Evolutionary conservation across 2,797 vertebrate genomes (phyloP), one percentile per base, ranked within the genome.

Genomic region (Lateolabrax maculatus): DNA sequence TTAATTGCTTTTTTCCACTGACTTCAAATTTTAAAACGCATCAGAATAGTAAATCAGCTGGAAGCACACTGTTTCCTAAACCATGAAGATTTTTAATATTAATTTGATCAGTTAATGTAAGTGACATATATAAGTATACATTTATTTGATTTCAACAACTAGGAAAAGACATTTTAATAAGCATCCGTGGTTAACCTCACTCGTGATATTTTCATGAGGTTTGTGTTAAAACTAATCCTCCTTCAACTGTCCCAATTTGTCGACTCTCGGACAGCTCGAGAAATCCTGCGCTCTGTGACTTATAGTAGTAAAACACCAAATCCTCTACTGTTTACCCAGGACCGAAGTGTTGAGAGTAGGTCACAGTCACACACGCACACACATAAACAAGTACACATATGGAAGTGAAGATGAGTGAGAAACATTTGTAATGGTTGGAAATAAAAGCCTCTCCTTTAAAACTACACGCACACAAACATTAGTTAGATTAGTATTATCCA

Each of bases 161-260:
- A 16, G 16, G 29, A 15, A 36, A 21, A 23, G 48, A 36, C 10
- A 8, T 63, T 75, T 34, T 31, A 15, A n/a, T 19, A 39, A 49
- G 37, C 44, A 36, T 76, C 3, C 48, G 41, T 62, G 18, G 27
- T 63, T 48, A 46, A 72, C 52, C 18, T 44, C 18, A 10, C 61
- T 16, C 67, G 55, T 11, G 3, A 65, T 49, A 19, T 73, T 67
- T 68, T 62, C 39, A 19, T 61, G 46, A 48, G 55, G 73, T 58
- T 78, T 37, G 56, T 55, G 41, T 58, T 77, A 57, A 85, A 8
- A 9, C 25, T 74, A 69, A 84, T 83, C 80, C 85, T 72, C 48
- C 49, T 72, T 52, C 53, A 60, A 52, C 67, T 79, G 80, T 62
- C 56, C 39, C 61, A 21, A 64, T 84, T 77, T 65, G 69, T 67